phyloP scores from a whole-genome alignment of 2,113 vertebrate genomes.

The Myotis davidii region DNA sequence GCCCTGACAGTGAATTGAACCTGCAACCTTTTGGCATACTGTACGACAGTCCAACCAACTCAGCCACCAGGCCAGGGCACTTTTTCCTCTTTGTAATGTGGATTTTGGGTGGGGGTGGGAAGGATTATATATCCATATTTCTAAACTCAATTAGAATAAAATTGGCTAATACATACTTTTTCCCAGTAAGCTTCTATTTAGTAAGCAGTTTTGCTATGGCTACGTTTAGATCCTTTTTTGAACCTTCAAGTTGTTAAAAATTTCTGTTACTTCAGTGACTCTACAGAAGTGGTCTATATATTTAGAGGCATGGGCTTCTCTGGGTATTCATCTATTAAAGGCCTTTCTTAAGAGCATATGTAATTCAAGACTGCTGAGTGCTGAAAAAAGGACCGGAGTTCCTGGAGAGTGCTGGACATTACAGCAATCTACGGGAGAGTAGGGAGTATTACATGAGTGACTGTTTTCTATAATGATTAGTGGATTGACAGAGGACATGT shows the following conservation, averaged over 20 bases:
- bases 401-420: not conserved
- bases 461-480: not conserved
- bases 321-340: slow-evolving; percentile 18
- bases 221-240: slow-evolving; percentile 33
- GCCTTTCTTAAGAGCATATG: slow-evolving; percentile 8
- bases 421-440: not conserved
- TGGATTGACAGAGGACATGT: not conserved
- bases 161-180: not conserved
- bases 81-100: slow-evolving; percentile 37
- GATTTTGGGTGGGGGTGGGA: not conserved
- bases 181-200: not conserved
- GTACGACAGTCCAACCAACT: not conserved
- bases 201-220: not conserved
- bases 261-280: not conserved
- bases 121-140: not conserved
- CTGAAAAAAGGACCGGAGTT: not conserved
- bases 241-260: slow-evolving; percentile 27
- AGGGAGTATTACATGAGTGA: not conserved
- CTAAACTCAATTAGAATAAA: slow-evolving; percentile 29
- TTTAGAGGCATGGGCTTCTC: not conserved
- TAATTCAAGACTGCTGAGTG: not conserved
- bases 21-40: not conserved
- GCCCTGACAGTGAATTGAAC: not conserved
- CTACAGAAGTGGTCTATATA: not conserved
- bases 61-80: not conserved